phyloP scores from a whole-genome alignment of 2,113 vertebrate genomes.

The Stictonetta naevosa region DNA sequence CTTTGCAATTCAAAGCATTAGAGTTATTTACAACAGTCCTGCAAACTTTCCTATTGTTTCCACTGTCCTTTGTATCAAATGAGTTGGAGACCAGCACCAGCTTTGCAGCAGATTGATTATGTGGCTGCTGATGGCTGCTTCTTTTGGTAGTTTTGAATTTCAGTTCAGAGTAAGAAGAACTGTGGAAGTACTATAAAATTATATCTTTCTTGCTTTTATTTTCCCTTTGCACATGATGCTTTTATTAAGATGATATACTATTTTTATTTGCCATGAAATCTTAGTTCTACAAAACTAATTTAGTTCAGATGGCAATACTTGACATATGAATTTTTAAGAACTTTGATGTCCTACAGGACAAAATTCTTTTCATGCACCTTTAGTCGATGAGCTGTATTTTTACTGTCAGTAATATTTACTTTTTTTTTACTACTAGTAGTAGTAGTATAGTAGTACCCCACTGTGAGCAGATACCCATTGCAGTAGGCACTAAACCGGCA shows the following conservation, averaged over 20 bases:
- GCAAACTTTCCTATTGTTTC: conserved; percentile 63
- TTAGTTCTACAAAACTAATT: conserved; percentile 78
- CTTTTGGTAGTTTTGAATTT: conserved; percentile 73
- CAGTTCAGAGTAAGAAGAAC: conserved; percentile 67
- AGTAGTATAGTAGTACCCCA: neutral
- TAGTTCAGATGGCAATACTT: conserved; percentile 77
- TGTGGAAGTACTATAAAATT: conserved; percentile 60
- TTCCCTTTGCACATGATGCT: conserved; percentile 73
- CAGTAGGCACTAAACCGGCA: conserved; percentile 3
- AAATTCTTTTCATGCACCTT: conserved; percentile 69
- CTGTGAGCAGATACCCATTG: conserved; percentile 15
- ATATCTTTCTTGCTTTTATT: conserved; percentile 73
- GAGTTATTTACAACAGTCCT: conserved; percentile 56
- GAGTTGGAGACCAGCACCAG: conserved; percentile 39
- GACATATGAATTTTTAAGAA: conserved; percentile 76
- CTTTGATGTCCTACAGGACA: conserved; percentile 72
- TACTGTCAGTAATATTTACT: conserved; percentile 43
- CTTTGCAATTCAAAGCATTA: conserved; percentile 66
- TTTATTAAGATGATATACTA: conserved; percentile 81
- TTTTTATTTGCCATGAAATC: conserved; percentile 83
- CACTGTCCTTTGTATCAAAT: conserved; percentile 61
- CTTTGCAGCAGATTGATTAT: conserved; percentile 67
- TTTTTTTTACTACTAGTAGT: neutral
- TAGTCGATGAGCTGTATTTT: conserved; percentile 71
- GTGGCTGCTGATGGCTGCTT: conserved; percentile 67